phyloP scores from a whole-genome alignment of 1,140 invertebrate species.

The Bactericera cockerelli region DNA sequence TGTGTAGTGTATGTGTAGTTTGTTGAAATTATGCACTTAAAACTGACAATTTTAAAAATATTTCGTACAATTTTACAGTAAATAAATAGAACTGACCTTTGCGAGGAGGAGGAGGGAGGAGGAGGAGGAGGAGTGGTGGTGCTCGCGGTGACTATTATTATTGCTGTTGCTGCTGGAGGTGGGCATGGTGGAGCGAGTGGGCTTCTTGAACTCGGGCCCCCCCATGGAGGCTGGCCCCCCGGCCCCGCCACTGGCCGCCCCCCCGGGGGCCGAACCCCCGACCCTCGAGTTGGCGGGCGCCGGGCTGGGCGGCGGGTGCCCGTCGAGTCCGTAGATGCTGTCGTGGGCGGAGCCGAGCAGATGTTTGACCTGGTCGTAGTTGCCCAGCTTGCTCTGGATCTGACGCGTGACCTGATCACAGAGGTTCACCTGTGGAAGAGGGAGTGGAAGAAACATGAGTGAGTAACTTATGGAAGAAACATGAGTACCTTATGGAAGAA shows the following conservation, averaged over 20 bases:
- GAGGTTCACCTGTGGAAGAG: slow-evolving; percentile 47
- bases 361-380: slow-evolving; percentile 48
- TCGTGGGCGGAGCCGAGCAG: slow-evolving; percentile 47
- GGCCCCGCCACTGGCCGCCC: slow-evolving; percentile 3
- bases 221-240: slow-evolving; percentile 9
- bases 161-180: slow-evolving; percentile 31
- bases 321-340: slow-evolving; percentile 50
- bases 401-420: slow-evolving; percentile 57
- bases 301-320: slow-evolving; percentile 41
- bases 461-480: too few species aligned
- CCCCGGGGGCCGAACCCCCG: neutral
- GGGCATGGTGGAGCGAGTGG: slow-evolving; percentile 29
- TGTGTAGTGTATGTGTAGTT: too few species aligned
- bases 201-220: slow-evolving; percentile 43
- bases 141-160: slow-evolving; percentile 21
- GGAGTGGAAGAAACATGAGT: neutral
- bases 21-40: too few species aligned
- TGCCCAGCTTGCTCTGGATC: slow-evolving; percentile 55
- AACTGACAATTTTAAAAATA: too few species aligned
- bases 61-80: too few species aligned
- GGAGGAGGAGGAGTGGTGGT: slow-evolving; percentile 12
- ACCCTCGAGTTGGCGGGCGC: slow-evolving; percentile 30
- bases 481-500: too few species aligned
- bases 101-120: too few species aligned
- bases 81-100: too few species aligned